Conservation (phyloP, 1,140 invertebrate genomes). For the Drosophila punjabiensis region DNA sequence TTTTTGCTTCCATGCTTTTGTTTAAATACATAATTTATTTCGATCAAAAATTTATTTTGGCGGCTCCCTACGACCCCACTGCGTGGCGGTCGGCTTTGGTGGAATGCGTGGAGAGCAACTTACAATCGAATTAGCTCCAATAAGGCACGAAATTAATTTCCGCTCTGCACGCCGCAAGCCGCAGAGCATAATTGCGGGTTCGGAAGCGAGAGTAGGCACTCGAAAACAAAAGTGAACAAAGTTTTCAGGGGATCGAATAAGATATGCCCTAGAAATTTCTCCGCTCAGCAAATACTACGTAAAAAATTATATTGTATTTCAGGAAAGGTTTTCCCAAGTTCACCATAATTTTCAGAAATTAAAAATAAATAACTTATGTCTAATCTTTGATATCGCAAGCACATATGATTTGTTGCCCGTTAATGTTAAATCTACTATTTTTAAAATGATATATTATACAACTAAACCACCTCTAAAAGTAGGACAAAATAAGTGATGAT, state of each 20-base stretch:
- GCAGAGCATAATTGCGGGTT: conserved; percentile 45
- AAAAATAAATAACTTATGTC: no score
- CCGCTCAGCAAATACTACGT: not conserved
- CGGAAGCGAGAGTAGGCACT: not conserved
- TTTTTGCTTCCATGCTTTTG: not conserved
- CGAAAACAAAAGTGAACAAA: not conserved
- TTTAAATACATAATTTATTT: not conserved
- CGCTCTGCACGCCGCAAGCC: conserved; percentile 61
- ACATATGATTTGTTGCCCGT: no score
- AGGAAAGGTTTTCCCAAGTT: no score
- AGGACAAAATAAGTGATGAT: no score
- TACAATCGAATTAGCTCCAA: conserved; percentile 82
- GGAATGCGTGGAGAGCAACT: conserved; percentile 13
- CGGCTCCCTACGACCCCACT: not conserved
- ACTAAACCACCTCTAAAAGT: no score
- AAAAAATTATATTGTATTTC: no score
- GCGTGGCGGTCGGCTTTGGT: conserved; percentile 28
- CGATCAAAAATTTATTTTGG: not conserved
- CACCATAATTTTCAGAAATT: no score
- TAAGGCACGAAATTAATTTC: conserved; percentile 79
- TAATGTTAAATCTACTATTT: no score
- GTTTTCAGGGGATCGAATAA: not conserved
- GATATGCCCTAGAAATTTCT: not conserved
- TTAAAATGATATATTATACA: no score
- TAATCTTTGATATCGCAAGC: no score